phyloP scores from a whole-genome alignment of 2,113 vertebrate genomes.

The Suricata suricatta region DNA sequence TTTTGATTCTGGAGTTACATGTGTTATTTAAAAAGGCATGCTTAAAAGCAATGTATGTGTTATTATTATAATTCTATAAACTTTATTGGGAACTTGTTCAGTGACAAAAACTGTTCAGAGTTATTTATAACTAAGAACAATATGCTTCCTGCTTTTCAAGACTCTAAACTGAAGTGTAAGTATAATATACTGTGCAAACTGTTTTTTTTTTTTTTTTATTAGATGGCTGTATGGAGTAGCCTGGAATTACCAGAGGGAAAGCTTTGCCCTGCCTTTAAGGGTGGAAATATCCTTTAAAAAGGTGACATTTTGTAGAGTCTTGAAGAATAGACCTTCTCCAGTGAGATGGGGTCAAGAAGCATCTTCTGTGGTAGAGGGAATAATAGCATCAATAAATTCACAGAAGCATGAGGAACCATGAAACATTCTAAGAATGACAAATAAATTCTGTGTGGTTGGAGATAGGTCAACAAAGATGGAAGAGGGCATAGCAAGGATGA shows the following conservation, averaged over 20 bases:
- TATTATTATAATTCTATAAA: conserved; percentile 8
- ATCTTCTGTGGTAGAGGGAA: not conserved
- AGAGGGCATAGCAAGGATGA: not conserved
- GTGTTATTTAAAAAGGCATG: not conserved
- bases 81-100: not conserved
- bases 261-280: not conserved
- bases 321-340: not conserved
- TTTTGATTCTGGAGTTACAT: not conserved
- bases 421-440: not conserved
- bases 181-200: not conserved
- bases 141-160: not conserved
- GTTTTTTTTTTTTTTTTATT: not conserved
- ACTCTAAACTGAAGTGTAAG: not conserved
- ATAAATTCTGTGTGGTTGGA: not conserved
- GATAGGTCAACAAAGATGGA: not conserved
- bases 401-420: not conserved
- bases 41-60: not conserved
- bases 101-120: not conserved
- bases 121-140: not conserved
- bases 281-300: not conserved
- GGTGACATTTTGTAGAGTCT: not conserved
- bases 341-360: not conserved
- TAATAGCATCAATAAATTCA: not conserved
- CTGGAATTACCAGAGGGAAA: not conserved
- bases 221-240: not conserved